Conservation (phyloP, 2,888 invertebrate species). For the Megalurothrips usitatus region DNA sequence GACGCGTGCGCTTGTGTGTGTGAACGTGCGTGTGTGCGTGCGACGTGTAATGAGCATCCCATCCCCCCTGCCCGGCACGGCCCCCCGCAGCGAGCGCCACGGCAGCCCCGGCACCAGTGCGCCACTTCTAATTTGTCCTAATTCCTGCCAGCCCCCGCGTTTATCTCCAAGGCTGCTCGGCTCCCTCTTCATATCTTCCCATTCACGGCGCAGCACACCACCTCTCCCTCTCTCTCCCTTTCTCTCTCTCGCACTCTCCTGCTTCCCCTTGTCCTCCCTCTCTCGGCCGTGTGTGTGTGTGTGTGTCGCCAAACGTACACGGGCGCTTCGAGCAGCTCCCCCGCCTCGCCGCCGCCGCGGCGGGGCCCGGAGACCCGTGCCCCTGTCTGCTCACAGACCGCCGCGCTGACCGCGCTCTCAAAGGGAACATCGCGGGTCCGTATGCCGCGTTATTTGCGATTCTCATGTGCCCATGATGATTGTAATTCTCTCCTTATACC, state of each 20-base stretch:
- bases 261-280: neutral
- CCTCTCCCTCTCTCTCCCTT: neutral
- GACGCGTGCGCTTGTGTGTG: neutral
- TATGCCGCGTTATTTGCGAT: no score
- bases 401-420: no score
- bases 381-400: no score
- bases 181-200: neutral
- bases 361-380: no score
- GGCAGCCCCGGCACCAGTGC: neutral
- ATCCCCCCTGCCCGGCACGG: neutral
- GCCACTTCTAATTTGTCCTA: conserved; percentile 25
- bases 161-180: neutral
- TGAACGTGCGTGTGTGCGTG: neutral
- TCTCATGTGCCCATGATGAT: no score
- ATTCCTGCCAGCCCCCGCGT: conserved; percentile 7
- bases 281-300: no score
- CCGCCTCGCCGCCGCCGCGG: no score
- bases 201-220: neutral
- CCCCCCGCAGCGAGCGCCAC: neutral
- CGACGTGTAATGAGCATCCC: conserved; percentile 16
- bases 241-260: neutral
- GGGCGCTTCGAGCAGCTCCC: no score
- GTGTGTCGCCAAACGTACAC: no score
- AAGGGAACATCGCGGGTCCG: no score
- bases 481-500: no score